Conservation (phyloP, 2,888 invertebrate species). For the Acrobeloides nanus region DNA sequence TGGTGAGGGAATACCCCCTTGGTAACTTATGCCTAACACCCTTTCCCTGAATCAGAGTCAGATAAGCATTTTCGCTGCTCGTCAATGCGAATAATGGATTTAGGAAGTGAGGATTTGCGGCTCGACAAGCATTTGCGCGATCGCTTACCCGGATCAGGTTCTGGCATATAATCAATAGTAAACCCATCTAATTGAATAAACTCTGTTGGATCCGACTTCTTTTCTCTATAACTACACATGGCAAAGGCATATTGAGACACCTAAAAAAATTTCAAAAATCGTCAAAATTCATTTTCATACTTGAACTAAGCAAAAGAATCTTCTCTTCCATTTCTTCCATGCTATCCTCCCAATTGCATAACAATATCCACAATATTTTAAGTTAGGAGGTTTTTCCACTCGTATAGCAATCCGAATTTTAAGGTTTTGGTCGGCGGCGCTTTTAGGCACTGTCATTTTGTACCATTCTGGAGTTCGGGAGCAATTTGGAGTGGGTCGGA, state of each 20-base stretch:
- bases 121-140: too few relatives aligned
- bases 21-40: background rate
- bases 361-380: conserved; percentile 88
- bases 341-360: conserved; percentile 72
- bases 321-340: conserved; percentile 99
- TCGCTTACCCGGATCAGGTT: conserved; percentile 78
- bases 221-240: conserved; percentile 97
- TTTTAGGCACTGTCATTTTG: conserved; percentile 89
- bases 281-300: conserved; percentile 58
- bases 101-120: too few relatives aligned
- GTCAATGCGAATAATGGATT: background rate
- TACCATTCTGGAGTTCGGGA: conserved; percentile 74
- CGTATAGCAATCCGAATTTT: conserved; percentile 92
- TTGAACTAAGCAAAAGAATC: conserved; percentile 95
- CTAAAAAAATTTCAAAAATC: conserved; percentile 39
- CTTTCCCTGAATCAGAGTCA: too few relatives aligned
- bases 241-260: conserved; percentile 97
- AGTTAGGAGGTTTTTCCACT: conserved; percentile 84
- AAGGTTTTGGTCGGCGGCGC: conserved; percentile 85
- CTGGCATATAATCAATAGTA: conserved; percentile 91
- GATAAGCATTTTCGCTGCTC: too few relatives aligned
- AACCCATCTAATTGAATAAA: conserved; percentile 99
- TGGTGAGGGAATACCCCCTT: too few relatives aligned
- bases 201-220: conserved; percentile 96
- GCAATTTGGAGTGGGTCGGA: conserved; percentile 63